phyloP scores from a whole-genome alignment of 2,113 vertebrate genomes.

The Zeus faber region DNA sequence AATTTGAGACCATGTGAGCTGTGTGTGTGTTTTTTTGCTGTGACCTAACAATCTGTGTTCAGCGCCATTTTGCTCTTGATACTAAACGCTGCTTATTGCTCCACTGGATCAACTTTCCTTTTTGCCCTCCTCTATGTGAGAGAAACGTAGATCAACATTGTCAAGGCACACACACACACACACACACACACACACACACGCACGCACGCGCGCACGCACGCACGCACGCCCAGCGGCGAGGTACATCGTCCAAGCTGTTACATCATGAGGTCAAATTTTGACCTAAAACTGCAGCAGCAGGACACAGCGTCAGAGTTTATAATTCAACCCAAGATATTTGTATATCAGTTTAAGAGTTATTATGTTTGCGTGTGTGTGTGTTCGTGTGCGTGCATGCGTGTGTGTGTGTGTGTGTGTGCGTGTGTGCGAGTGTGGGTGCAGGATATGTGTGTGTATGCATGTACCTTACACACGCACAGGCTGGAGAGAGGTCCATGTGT shows the following conservation, averaged over 20 bases:
- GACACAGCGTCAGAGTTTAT: conserved; percentile 20
- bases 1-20: no score
- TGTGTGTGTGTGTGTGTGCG: conserved; percentile 1
- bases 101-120: no score
- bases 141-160: no score
- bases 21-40: no score
- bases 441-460: no score
- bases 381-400: not conserved
- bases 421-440: no score
- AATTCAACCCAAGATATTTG: not conserved
- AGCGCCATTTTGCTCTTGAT: no score
- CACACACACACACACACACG: conserved; percentile 11
- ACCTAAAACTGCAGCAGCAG: conserved; percentile 1
- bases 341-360: conserved; percentile 1
- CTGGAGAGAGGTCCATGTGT: no score
- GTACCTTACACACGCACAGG: no score
- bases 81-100: no score
- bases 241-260: conserved; percentile 27
- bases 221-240: conserved; percentile 15
- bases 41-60: no score
- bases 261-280: conserved; percentile 45
- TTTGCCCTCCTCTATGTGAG: no score
- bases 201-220: conserved; percentile 7
- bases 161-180: conserved; percentile 1
- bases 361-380: not conserved